Evolutionary conservation across 2,797 vertebrate genomes (phyloP), one percentile per base, ranked within the genome.

Genomic region (Argya squamiceps): DNA sequence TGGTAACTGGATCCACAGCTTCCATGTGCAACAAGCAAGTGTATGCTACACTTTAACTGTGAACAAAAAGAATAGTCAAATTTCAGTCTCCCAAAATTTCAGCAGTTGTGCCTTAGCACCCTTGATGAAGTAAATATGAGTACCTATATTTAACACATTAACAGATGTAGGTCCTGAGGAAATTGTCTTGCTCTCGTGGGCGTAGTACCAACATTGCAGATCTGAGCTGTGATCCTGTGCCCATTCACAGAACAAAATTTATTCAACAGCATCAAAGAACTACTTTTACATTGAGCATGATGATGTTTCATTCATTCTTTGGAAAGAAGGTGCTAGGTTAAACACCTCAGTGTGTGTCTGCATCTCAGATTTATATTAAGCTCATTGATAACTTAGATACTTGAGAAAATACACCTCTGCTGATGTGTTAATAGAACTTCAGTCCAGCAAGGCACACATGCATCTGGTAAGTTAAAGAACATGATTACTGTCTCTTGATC

Each of bases 181-280:
- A 74, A 67, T n/a, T 7, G 9, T 12, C 58, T 90, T 80, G 4
- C 13, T 43, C 14, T 67, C 2, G 0, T 9, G 8, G 53, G 5
- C 1, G 0, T 4, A 19, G 23, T 9, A 41, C 32, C 22, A 55
- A 4, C 63, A n/a, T 11, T 53, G 16, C 12, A 76, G 22, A 39
- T 39, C 6, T 46, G 32, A 69, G 22, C 11, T 65, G 41, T 23
- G 37, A 34, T 78, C 80, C 76, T 60, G 43, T 60, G 32, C 13
- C 19, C 27, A 13, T 71, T 68, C 37, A 58, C 27, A 71, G 76
- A 71, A 41, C 19, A 9, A 82, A 68, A 14, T 30, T 77, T 39
- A 26, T 52, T 52, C 60, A 58, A n/a, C 23, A 70, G 46, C 19
- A 12, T 36, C 39, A 52, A 39, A 56, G 7, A 68, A 34, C 2